Base-by-base conservation (phyloP, 2,888 invertebrate species). In the Polylopha cassiicola region DNA sequence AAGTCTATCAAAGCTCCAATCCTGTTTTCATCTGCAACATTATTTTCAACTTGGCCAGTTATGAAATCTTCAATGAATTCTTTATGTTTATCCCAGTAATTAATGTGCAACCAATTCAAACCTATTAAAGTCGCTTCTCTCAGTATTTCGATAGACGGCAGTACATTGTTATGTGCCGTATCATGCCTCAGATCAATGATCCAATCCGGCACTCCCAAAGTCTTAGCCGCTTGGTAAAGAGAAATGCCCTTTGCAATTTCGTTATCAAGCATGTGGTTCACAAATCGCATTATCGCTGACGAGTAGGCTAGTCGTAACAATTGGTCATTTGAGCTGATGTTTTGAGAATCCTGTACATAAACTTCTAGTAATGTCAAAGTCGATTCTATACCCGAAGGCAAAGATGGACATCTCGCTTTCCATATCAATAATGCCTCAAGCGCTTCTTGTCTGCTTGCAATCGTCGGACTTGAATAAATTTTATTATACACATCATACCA, bases 121-220 rank as follows among this genome's bases (percentile, higher is more conserved):
- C 91, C 87, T 54, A 89, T 87, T 14, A 82, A 62, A 11, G 89
- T 76, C 2, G 91, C 93, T 49, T 88, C 82, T 61, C 89, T 80
- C 3, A 95, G 73, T 31, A 90, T 71, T 24, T 78, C 77, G 15
- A 92, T 65, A 0, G 90, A 87, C 8, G 94, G 94, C 16, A 93
- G 69, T 44, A 86, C 86, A 47, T 89, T 87, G 36, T 88, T 88
- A 65, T 95, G 95, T 15, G 94, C 91, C 21, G 91, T 89, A 47
- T 92, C 90, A 65, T 95, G 94, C 34, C 95, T 86, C 33, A 95
- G 67, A 48, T 91, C 89, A 3, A 95, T 90, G 39, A 95, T 87
- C 94, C 94, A 95, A 44, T 90, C 89, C 1, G 95, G 95, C 22
- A 95, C 87, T 23, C 89, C 90, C 41, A 91, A 72, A 66, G 89